Conservation (phyloP, 2,113 vertebrate species). For the Burhinus oedicnemus region DNA sequence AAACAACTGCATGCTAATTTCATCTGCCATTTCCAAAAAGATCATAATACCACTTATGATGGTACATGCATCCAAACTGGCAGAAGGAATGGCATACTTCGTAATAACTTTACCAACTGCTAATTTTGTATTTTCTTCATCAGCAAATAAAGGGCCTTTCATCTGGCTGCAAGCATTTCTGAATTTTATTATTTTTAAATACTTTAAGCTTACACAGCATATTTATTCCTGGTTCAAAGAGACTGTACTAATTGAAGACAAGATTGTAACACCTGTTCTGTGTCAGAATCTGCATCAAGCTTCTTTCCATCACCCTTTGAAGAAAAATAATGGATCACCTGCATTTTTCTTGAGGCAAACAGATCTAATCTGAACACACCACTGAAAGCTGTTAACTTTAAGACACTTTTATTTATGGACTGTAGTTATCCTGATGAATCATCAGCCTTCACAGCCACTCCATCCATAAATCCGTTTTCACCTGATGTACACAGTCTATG, state of each 20-base stretch:
- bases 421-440: slow-evolving; percentile 15
- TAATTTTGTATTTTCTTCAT: slow-evolving; percentile 12
- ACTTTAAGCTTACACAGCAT: slow-evolving; percentile 13
- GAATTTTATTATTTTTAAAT: slow-evolving; percentile 48
- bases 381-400: background rate
- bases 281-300: slow-evolving; percentile 9
- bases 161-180: slow-evolving; percentile 35
- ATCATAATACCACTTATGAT: background rate
- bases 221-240: slow-evolving; percentile 49
- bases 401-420: background rate
- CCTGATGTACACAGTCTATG: background rate
- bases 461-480: background rate
- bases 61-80: background rate
- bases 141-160: slow-evolving; percentile 42
- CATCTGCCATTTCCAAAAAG: background rate
- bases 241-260: slow-evolving; percentile 18
- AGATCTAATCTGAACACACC: slow-evolving; percentile 28
- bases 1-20: background rate
- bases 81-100: background rate
- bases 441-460: background rate
- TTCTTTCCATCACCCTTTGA: background rate
- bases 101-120: background rate
- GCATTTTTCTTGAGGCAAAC: slow-evolving; percentile 41
- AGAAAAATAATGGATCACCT: slow-evolving; percentile 10
- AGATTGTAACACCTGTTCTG: background rate